Evolutionary conservation across 1,140 invertebrate species (phyloP).

Genomic region (Patella vulgata): DNA sequence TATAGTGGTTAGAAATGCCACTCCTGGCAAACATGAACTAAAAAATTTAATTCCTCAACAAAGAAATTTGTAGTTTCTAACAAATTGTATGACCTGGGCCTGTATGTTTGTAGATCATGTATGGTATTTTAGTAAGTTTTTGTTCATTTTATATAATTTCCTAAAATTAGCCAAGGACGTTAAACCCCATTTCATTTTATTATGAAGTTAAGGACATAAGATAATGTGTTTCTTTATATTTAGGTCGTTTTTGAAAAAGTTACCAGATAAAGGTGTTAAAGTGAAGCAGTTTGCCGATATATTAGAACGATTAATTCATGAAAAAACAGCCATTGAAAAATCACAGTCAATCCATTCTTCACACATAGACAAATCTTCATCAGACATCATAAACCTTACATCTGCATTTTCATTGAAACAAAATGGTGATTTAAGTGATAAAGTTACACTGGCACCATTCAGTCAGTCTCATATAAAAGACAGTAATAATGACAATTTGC

Average conservation of each 20-base stretch:
- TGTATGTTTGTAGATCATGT: too few species aligned
- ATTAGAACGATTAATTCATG: conserved; percentile 11
- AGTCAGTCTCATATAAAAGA: neutral
- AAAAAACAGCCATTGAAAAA: neutral
- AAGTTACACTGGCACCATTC: neutral
- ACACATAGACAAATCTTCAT: neutral
- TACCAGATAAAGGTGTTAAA: conserved; percentile 32
- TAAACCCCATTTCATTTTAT: neutral
- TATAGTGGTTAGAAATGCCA: too few species aligned
- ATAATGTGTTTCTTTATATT: neutral
- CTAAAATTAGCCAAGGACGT: too few species aligned
- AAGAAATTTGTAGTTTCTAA: too few species aligned
- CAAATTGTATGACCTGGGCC: too few species aligned
- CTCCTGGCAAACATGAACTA: too few species aligned
- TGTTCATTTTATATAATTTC: too few species aligned
- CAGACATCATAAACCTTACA: neutral
- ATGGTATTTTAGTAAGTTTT: too few species aligned
- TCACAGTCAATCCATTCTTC: neutral
- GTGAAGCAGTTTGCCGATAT: conserved; percentile 16
- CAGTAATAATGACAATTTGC: neutral
- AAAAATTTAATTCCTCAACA: too few species aligned
- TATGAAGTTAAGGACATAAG: neutral
- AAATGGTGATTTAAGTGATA: too few species aligned
- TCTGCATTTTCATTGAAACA: neutral
- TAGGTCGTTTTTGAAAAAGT: conserved; percentile 22